A percentile compares a stretch with the other conserved stretches of the same genome.
phyloP scores from a whole-genome alignment of 1,140 invertebrate species.

The Notospermus geniculatus region DNA sequence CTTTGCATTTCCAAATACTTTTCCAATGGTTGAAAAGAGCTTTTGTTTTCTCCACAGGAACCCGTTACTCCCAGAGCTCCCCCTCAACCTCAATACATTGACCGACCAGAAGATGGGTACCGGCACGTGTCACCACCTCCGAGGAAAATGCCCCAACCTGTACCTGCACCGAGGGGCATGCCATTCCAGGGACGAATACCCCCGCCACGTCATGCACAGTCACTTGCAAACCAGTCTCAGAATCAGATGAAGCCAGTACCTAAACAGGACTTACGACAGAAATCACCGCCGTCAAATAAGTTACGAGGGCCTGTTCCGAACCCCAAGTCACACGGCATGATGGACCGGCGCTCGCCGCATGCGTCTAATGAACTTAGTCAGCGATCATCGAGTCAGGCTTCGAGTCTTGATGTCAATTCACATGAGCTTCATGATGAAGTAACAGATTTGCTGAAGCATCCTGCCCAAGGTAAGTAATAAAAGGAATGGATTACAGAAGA shows the following conservation, averaged over 20 bases:
- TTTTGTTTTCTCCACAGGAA: no score
- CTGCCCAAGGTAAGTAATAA: no score
- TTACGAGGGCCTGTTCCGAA: no score
- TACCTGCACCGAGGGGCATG: not conserved
- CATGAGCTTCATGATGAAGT: slow-evolving; percentile 6
- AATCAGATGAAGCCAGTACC: not conserved
- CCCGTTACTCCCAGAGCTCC: no score
- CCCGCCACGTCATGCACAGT: not conserved
- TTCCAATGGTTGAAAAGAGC: no score
- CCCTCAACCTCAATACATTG: not conserved
- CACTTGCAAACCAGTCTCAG: not conserved
- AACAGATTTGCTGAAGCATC: not conserved
- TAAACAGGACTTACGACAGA: not conserved
- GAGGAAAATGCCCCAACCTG: not conserved
- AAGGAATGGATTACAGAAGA: no score
- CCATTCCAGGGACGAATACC: not conserved
- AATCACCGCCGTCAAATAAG: not conserved
- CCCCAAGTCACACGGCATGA: no score
- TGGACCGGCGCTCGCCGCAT: not conserved
- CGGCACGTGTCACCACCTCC: not conserved
- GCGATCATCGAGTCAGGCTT: slow-evolving; percentile 9
- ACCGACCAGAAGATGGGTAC: not conserved
- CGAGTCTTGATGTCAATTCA: not conserved
- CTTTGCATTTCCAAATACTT: no score
- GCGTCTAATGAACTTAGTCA: not conserved